Conservation (phyloP, 2,888 invertebrate genomes). For the Cephonodes hylas region DNA sequence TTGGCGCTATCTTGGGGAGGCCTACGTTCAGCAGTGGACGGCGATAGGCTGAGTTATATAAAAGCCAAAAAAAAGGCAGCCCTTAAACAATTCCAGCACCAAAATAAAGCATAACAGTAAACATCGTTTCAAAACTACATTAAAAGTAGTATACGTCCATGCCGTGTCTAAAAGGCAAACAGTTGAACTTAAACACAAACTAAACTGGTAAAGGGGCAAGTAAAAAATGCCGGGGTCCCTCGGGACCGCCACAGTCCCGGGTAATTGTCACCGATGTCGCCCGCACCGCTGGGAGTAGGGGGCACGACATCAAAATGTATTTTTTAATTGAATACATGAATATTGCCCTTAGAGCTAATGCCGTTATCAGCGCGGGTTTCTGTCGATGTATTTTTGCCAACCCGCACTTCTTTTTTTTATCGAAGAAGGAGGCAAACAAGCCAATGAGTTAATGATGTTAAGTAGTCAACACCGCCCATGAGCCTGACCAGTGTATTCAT, state of each 20-base stretch:
- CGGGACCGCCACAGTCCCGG: not conserved
- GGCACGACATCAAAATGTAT: conserved; percentile 2
- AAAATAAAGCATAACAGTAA: too few relatives aligned
- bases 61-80: not conserved
- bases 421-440: too few relatives aligned
- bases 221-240: not conserved
- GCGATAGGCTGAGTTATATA: too few relatives aligned
- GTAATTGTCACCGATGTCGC: conserved; percentile 15
- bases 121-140: too few relatives aligned
- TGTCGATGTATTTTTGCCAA: not conserved
- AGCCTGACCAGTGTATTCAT: too few relatives aligned
- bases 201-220: conserved; percentile 10
- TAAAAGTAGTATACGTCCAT: too few relatives aligned
- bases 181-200: conserved; percentile 3
- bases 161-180: not conserved
- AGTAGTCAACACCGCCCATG: too few relatives aligned
- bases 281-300: not conserved
- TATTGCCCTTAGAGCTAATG: not conserved
- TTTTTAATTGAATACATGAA: conserved; percentile 1
- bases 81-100: too few relatives aligned
- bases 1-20: too few relatives aligned
- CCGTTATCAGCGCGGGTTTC: not conserved
- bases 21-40: too few relatives aligned
- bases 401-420: too few relatives aligned
- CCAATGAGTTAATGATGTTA: too few relatives aligned